Evolutionary conservation across 2,888 invertebrate species (phyloP).

Genomic region (Thecocarcelia acutangulata): DNA sequence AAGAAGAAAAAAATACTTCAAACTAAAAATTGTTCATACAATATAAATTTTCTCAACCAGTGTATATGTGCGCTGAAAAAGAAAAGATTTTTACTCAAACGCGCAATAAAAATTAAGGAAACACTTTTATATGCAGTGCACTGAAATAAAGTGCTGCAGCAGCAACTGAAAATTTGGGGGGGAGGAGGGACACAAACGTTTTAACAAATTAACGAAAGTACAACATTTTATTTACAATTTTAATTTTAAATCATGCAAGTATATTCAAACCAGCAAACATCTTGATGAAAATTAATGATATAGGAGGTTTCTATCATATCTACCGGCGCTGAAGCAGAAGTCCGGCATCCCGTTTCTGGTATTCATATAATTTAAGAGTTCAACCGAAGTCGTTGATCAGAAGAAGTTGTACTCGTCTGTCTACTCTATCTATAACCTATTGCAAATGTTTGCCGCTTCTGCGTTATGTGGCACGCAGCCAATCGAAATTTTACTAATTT

Average conservation of each 20-base stretch:
- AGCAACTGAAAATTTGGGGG: constrained; percentile 3
- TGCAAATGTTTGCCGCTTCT: no score
- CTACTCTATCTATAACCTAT: no score
- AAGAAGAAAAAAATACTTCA: constrained; percentile 2
- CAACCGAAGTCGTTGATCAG: no score
- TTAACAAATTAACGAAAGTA: neutral
- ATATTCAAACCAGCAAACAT: neutral
- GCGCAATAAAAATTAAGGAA: constrained; percentile 34
- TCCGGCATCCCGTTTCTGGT: no score
- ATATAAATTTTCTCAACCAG: constrained; percentile 17
- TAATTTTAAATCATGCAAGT: no score
- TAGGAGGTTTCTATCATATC: no score
- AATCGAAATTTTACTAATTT: no score
- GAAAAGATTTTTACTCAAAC: constrained; percentile 18
- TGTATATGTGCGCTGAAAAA: neutral
- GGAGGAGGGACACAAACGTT: constrained; percentile 18
- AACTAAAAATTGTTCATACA: neutral
- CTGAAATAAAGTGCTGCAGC: constrained; percentile 23
- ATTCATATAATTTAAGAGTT: no score
- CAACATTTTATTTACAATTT: neutral
- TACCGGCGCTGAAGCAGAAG: no score
- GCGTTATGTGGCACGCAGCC: no score
- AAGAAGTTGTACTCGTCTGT: no score
- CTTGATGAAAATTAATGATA: no score
- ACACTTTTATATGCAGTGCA: constrained; percentile 14